Base-by-base conservation (phyloP, 2,888 invertebrate species). In the Blomia tropicalis region DNA sequence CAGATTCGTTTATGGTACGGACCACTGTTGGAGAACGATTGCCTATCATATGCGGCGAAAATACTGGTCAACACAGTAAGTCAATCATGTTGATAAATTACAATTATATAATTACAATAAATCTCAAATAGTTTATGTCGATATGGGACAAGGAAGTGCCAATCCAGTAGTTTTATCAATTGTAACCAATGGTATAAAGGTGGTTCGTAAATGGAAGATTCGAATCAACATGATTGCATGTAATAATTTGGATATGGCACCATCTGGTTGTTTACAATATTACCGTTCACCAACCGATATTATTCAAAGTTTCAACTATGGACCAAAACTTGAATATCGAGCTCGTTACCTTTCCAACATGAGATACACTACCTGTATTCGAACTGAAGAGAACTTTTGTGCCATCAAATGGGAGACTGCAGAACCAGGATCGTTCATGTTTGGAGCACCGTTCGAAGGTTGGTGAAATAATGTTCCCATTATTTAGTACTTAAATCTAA, bases 51-150 rank as follows among this genome's bases (percentile, higher is more conserved):
- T 89, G 89, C 70, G 89, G 89, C 7, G 77, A 77, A 58, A 87
- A 86, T 69, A 81, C 81, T 36, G 88, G 85, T 22, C 84, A 83
- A 74, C 89, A 89, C 73, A 84, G 88, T 88, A 74, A 70, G 69
- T 66, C 14, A 7, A 27, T 17, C 22, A 5, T 27, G n/a, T n/a
- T n/a, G n/a, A n/a, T n/a, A n/a, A n/a, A n/a, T n/a, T n/a, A 7
- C 43, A 27, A 22, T 31, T 19, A 25, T 36, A 22, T 23, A 17
- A 53, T 31, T 4, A 22, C 4, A 14, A 4, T 31, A 30, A 30
- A 56, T 29, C 2, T 17, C 11, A 47, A 41, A 19, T 72, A 88
- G 88, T 89, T 83, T 88, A 87, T 72, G 79, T 89, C 32, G 86
- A 87, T 70, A 84, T 85, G 0, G 87, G 87, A 0, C 73, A 81